Evolutionary conservation across 2,113 vertebrate genomes (phyloP).

Genomic region (Euleptes europaea): DNA sequence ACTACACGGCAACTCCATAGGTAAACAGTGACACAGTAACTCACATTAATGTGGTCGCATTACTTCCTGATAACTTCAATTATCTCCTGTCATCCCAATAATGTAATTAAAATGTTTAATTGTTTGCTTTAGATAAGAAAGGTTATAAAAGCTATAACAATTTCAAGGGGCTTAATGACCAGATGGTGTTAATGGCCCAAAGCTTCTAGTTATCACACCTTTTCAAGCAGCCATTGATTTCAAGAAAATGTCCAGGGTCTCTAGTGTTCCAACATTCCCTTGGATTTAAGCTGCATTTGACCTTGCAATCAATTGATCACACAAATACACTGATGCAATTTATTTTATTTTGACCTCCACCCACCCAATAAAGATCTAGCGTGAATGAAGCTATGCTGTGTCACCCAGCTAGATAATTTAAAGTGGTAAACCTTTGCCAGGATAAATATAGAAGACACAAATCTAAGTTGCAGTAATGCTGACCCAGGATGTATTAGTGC

Average conservation of each 20-base stretch:
- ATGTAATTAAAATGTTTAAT: conserved; percentile 69
- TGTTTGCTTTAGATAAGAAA: conserved; percentile 67
- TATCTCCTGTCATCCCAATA: conserved; percentile 64
- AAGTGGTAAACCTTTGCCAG: background rate
- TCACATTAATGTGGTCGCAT: conserved; percentile 57
- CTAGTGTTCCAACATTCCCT: conserved; percentile 33
- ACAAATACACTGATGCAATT: conserved; percentile 52
- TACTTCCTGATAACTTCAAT: conserved; percentile 63
- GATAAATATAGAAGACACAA: background rate
- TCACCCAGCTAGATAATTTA: conserved; percentile 29
- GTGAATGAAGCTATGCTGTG: conserved; percentile 32
- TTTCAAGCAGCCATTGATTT: conserved; percentile 55
- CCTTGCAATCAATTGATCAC: conserved; percentile 57
- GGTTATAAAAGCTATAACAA: conserved; percentile 63
- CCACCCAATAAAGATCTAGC: conserved; percentile 18
- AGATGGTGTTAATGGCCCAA: conserved; percentile 56
- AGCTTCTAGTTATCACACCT: conserved; percentile 41
- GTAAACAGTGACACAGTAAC: conserved; percentile 60
- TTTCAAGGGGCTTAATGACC: conserved; percentile 67
- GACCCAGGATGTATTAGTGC: background rate
- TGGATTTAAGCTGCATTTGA: conserved; percentile 49
- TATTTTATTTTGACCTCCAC: conserved; percentile 42
- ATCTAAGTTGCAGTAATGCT: background rate
- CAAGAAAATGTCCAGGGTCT: conserved; percentile 31
- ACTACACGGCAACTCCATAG: conserved; percentile 43